Percentiles rank a stretch among this genome's conserved stretches.
phyloP scores from a whole-genome alignment of 2,113 vertebrate species.

The Callipepla squamata region DNA sequence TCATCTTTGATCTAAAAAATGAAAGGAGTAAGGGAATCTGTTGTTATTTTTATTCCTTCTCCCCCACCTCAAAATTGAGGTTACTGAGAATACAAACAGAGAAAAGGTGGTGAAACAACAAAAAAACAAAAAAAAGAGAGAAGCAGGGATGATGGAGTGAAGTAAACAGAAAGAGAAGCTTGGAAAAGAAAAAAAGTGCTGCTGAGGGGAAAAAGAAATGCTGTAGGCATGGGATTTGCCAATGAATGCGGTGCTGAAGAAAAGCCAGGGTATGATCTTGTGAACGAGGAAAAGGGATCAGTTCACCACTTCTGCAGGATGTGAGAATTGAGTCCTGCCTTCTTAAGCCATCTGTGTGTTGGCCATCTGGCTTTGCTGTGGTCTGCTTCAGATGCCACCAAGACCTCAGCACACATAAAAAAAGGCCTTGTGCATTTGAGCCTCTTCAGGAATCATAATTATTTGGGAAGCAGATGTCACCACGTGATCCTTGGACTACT shows the following conservation, averaged over 20 bases:
- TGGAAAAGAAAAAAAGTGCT: not conserved
- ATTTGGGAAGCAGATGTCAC: not conserved
- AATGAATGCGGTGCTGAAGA: not conserved
- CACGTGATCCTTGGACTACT: not conserved
- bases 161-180: not conserved
- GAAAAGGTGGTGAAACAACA: slow-evolving; percentile 11
- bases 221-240: not conserved
- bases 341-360: rapidly evolving
- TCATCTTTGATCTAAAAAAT: slow-evolving; percentile 70
- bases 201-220: not conserved
- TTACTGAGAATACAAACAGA: slow-evolving; percentile 48
- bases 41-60: slow-evolving; percentile 61
- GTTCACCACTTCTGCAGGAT: not conserved
- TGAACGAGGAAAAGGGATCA: not conserved
- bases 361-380: not conserved
- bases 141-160: not conserved
- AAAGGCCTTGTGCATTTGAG: not conserved
- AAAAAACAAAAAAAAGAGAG: not conserved
- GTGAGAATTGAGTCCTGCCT: not conserved
- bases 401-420: not conserved
- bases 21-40: slow-evolving; percentile 57
- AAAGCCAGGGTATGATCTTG: not conserved
- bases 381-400: not conserved
- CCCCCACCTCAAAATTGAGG: not conserved
- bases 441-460: rapidly evolving